A percentile compares a stretch with the other conserved stretches of the same genome.
Evolutionary conservation across 2,797 vertebrate species (phyloP).

Genomic region (Gymnoscopelus braueri): DNA sequence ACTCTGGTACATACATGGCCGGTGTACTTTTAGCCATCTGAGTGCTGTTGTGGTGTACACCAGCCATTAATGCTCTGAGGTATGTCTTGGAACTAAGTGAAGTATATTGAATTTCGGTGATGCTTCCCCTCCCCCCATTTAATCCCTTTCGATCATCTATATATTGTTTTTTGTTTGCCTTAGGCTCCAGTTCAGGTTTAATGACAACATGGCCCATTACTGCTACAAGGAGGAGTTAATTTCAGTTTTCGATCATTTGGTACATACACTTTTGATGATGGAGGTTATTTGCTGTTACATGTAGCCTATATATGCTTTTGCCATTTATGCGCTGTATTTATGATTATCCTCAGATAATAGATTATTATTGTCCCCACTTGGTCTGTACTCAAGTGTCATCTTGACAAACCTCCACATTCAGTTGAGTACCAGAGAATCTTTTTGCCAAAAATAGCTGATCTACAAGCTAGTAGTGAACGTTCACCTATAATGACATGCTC

Average conservation of each 20-base stretch:
- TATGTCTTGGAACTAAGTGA: constrained; percentile 23
- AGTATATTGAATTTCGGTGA: constrained; percentile 21
- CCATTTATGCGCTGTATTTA: constrained; percentile 12
- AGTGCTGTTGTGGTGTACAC: constrained; percentile 10
- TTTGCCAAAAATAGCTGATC: too few species aligned
- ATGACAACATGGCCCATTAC: not conserved
- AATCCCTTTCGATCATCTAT: not conserved
- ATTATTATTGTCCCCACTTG: constrained; percentile 53
- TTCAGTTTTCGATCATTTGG: constrained; percentile 15
- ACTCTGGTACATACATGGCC: constrained; percentile 35
- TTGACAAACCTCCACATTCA: not conserved
- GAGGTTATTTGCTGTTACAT: not conserved
- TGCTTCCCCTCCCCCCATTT: constrained; percentile 28
- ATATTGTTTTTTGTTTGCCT: constrained; percentile 22
- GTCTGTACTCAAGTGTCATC: constrained; percentile 15
- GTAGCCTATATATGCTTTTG: constrained; percentile 8
- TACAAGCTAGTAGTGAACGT: too few species aligned
- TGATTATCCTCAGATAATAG: constrained; percentile 45
- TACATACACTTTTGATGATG: not conserved
- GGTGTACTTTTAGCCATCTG: constrained; percentile 26
- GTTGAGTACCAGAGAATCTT: too few species aligned
- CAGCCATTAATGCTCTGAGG: constrained; percentile 8
- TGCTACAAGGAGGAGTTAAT: constrained; percentile 7
- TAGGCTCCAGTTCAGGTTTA: constrained; percentile 20
- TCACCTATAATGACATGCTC: too few species aligned